A percentile compares a stretch with the other conserved stretches of the same genome.
Conservation (phyloP, 2,797 vertebrate species). For the Dendrocincla fuliginosa region DNA sequence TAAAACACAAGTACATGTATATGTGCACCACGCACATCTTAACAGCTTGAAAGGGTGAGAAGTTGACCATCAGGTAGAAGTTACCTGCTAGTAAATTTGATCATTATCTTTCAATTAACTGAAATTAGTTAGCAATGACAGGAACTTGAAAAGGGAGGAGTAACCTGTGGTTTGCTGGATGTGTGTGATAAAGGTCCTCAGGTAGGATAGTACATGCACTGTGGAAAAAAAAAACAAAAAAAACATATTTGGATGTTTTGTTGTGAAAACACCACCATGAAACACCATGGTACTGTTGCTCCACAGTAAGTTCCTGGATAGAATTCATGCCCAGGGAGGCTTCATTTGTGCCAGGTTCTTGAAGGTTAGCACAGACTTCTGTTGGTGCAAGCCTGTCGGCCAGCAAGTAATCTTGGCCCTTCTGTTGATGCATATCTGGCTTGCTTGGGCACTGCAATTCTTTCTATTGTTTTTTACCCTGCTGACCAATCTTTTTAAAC, state of each 20-base stretch:
- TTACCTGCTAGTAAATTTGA: neutral
- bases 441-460: neutral
- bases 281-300: neutral
- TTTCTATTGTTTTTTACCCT: neutral
- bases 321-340: neutral
- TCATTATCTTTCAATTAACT: neutral
- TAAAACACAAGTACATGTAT: neutral
- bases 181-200: neutral
- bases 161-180: neutral
- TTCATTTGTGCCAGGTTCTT: neutral
- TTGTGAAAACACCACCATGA: neutral
- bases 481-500: neutral
- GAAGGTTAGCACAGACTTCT: neutral
- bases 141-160: neutral
- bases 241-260: neutral
- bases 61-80: neutral
- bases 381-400: neutral
- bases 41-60: neutral
- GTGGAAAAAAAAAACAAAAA: neutral
- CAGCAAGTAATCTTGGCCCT: neutral
- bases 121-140: neutral
- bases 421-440: rapidly evolving
- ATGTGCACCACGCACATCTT: neutral
- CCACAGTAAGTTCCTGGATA: neutral
- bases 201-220: neutral